Conservation (phyloP, 2,888 invertebrate genomes). For the Alloplasta piceator region DNA sequence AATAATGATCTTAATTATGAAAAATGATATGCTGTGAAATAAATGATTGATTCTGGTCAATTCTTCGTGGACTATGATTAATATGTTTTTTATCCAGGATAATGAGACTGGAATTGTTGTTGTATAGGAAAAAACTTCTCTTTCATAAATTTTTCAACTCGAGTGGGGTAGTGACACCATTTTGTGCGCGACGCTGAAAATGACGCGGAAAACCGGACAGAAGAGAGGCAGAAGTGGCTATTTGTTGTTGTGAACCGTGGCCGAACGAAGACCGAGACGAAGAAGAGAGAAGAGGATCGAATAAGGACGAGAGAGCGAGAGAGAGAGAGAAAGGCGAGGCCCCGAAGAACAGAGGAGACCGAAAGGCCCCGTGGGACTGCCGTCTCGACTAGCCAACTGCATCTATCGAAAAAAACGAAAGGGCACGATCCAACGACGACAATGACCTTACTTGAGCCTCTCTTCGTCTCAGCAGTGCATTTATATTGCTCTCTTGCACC, state of each 20-base stretch:
- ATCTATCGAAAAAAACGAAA: not conserved
- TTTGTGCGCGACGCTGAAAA: not conserved
- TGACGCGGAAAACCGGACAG: not conserved
- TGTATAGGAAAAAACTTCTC: too few relatives aligned
- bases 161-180: not conserved
- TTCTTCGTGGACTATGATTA: not conserved
- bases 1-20: not conserved
- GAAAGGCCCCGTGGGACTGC: constrained; percentile 76
- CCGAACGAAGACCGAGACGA: constrained; percentile 68
- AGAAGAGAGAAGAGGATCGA: constrained; percentile 63
- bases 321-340: constrained; percentile 58
- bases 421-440: not conserved
- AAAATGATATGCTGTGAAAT: not conserved
- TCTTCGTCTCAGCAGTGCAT: not conserved
- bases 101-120: too few relatives aligned
- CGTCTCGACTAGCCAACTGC: constrained; percentile 36
- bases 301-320: constrained; percentile 36
- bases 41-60: not conserved
- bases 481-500: constrained; percentile 42
- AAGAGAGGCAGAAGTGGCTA: not conserved
- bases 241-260: constrained; percentile 32
- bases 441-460: not conserved
- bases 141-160: not conserved
- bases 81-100: too few relatives aligned
- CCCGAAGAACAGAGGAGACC: constrained; percentile 55